Base-by-base conservation (phyloP, 2,113 vertebrate species). In the Calidris pygmaea region DNA sequence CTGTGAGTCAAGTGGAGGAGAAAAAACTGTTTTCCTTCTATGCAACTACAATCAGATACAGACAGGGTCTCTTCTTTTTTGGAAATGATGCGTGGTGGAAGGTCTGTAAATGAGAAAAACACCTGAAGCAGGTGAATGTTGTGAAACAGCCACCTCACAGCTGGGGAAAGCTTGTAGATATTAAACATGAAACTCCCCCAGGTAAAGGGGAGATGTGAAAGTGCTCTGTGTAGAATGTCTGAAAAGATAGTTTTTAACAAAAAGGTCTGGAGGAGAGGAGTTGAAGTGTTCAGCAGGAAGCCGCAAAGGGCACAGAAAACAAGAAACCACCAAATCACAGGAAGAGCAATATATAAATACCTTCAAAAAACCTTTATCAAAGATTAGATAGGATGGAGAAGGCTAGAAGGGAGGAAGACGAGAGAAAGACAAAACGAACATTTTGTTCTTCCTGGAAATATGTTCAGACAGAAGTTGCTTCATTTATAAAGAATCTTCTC, bases 401-500 rank as follows among this genome's bases (percentile, higher is more conserved):
- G 7, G 35, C 79, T 91, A 65, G 41, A 93, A 85, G 67, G 63
- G 74, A 96, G 24, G 39, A 48, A 67, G 59, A 89, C 63, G 18
- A 94, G 60, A 87, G 47, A 90, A 87, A 83, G 55, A 84, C 65
- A 92, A 93, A 95, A 85, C 9, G 52, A 95, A 83, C 50, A 67
- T 96, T 97, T 96, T 76, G 53, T 95, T 53, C 68, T 63, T 95
- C 53, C 85, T 95, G 81, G 60, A 97, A 97, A 97, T 97, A 48
- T 27, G 27, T 92, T 96, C 65, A 96, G 87, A 89, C 96, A 93
- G 66, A 95, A 95, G 66, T 85, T 90, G 87, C 95, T 97, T 97
- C 81, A 77, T 97, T 97, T 95, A 83, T 81, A 91, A 92, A 92
- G 82, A 87, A 94, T 97, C 89, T 95, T 97, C 96, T 96, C 86